Base-by-base conservation (phyloP, 2,888 invertebrate species). In the Pandemis corylana region DNA sequence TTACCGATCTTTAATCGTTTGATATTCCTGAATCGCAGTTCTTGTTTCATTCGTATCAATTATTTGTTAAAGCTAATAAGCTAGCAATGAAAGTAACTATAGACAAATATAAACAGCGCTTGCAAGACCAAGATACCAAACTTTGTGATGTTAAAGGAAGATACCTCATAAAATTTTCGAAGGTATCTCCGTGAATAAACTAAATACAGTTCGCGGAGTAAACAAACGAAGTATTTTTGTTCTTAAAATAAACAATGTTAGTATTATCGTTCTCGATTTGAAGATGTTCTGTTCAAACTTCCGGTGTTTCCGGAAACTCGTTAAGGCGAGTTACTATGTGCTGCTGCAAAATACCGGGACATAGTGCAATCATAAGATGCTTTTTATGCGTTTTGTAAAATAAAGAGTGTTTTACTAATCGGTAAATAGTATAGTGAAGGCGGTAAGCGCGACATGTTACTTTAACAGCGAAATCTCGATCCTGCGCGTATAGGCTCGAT, bases 271-370 rank as follows among this genome's bases (percentile, higher is more conserved):
- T 69, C 28, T 46, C 65, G 28, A 69, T 69, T 64, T 59, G 59
- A 42, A 65, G 68, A 69, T 73, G 59, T 65, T 73, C 51, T 28
- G 68, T 59, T 44, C 46, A 73, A 68, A 73, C 72, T 64, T 73
- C 73, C 73, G 51, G 67, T 51, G 61, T 9, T 59, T 7, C 65
- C 41, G 68, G 68, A 69, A 59, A 69, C 59, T 73, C 65, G 72
- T 73, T 73, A 73, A 51, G 36, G 44, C 46, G 2, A 41, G 46
- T 9, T 41, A 56, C 28, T 53, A 20, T 28, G 7, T 9, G 15
- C 61, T 20, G 49, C 2, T 67, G 42, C 51, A 20, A n/a, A n/a
- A 41, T 5, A 12, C 36, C 41, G n/a, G 15, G 13, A 53, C 28
- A 44, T 51, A 51, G 41, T 20, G 46, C 36, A 69, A 9, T 46